Evolutionary conservation across 2,113 vertebrate genomes (phyloP).

Genomic region (Paedocypris sp.): DNA sequence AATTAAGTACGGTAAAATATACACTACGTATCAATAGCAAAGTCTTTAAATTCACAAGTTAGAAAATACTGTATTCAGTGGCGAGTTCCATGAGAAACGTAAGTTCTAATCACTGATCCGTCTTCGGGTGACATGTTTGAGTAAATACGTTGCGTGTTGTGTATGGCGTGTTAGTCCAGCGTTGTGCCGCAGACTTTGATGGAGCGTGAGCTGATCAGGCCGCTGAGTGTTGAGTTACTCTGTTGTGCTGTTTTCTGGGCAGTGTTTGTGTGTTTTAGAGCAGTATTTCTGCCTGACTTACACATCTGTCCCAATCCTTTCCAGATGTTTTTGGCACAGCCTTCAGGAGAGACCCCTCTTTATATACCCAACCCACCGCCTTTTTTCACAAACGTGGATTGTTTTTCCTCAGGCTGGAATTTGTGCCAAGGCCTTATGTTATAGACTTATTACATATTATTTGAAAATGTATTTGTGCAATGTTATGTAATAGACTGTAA

Average conservation of each 20-base stretch:
- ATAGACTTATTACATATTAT: too few relatives aligned
- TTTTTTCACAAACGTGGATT: constrained; percentile 35
- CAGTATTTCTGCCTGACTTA: constrained; percentile 42
- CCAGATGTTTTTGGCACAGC: constrained; percentile 57
- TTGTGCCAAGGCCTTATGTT: constrained; percentile 25
- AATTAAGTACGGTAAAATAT: too few relatives aligned
- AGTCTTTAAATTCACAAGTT: too few relatives aligned
- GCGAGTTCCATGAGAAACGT: too few relatives aligned
- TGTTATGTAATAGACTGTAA: too few relatives aligned
- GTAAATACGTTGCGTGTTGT: too few relatives aligned
- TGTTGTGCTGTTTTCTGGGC: constrained; percentile 4
- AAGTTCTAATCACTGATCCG: too few relatives aligned
- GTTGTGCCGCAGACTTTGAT: neutral
- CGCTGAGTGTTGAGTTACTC: neutral
- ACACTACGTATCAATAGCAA: too few relatives aligned
- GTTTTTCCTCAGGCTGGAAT: constrained; percentile 42
- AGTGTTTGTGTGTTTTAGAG: constrained; percentile 11
- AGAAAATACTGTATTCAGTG: too few relatives aligned
- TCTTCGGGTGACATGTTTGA: too few relatives aligned
- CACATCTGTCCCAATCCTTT: constrained; percentile 57
- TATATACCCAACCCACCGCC: neutral
- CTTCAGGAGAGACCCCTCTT: constrained; percentile 40
- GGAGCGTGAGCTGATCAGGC: neutral
- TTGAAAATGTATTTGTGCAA: too few relatives aligned
- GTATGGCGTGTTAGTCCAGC: neutral